Evolutionary conservation across 64 coral and sea anemone species (phyloP), one percentile per base, ranked within the genome.

Genomic region (Montipora cactus): DNA sequence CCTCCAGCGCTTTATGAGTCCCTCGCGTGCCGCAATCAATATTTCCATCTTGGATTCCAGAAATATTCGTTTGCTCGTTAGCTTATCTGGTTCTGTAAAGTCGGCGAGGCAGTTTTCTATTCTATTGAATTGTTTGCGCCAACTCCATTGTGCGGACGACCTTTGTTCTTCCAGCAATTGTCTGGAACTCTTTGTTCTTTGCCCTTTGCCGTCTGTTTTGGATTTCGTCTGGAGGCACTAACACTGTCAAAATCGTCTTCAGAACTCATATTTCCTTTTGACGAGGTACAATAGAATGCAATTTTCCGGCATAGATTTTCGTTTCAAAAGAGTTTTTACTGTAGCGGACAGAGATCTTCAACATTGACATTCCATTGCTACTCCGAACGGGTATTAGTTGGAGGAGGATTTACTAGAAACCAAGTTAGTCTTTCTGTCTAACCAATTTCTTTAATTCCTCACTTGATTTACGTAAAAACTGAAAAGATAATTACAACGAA

Each of bases 141-240:
- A 79, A 79, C 47, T 79, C 47, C 77, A 49, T 51, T 79, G 45
- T 15, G 48, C 77, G 48, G 77, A 79, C 47, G 77, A 79, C 77
- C 44, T 69, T 69, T 69, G 66, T 15, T 69, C 66, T 69, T 69
- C 66, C 4, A 69, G 15, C 4, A 69, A 5, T 16, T 79, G 77
- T 79, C 4, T 79, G 77, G 47, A 79, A 79, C 45, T 78, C 25
- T 8, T 78, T 49, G 2, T 15, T 79, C 10, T 8, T 79, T 51
- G 2, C 77, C 77, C 14, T 79, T 79, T 4, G 47, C 11, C 14
- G 77, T 79, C 47, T 79, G 77, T 51, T 79, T 79, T 69, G 7
- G 66, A 69, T 4, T 18, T 69, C 66, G 8, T 69, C 14, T 69
- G 4, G 66, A 69, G 4, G 8, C 66, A 4, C 8, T 15, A n/a